A percentile compares a stretch with the other conserved stretches of the same genome.
These are phyloP conservation scores for Gryllus bimaculatus DNA, from an alignment of 1,140 invertebrate genomes.

Conservation along the genomic window DNA sequence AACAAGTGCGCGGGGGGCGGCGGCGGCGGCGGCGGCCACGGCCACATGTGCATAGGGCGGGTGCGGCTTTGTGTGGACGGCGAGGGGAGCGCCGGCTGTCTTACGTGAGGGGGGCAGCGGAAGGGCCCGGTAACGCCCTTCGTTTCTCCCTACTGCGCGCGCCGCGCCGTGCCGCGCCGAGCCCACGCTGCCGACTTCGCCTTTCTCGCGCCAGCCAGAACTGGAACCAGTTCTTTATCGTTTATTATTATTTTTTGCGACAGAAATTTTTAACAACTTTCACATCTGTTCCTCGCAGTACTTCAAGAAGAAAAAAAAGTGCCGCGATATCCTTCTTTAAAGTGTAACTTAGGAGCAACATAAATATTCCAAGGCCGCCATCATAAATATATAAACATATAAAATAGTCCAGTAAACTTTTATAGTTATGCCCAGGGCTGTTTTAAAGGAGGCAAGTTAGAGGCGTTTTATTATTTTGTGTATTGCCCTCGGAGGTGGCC, in stretches of 20 bases:
- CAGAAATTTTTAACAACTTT: neutral
- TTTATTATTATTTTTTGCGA: neutral
- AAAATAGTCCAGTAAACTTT: conserved; percentile 5
- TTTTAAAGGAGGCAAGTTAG: conserved; percentile 1
- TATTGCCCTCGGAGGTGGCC: neutral
- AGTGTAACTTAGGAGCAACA: neutral
- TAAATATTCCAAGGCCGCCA: conserved; percentile 1
- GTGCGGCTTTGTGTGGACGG: neutral
- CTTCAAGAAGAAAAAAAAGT: neutral
- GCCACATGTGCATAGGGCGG: neutral
- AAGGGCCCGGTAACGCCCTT: too few relatives aligned
- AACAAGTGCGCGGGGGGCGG: neutral
- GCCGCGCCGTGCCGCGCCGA: too few relatives aligned
- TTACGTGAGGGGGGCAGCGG: neutral
- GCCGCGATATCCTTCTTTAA: neutral
- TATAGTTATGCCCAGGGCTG: neutral
- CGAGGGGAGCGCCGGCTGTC: neutral
- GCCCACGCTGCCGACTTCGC: too few relatives aligned
- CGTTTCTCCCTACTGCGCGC: too few relatives aligned
- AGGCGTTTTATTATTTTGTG: neutral
- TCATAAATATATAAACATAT: conserved; percentile 6
- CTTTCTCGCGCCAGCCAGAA: neutral
- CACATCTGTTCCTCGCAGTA: neutral
- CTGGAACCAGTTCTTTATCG: neutral
- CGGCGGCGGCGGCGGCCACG: too few relatives aligned